Evolutionary conservation across 2,113 vertebrate species (phyloP).

Genomic region (Antigone vipio): DNA sequence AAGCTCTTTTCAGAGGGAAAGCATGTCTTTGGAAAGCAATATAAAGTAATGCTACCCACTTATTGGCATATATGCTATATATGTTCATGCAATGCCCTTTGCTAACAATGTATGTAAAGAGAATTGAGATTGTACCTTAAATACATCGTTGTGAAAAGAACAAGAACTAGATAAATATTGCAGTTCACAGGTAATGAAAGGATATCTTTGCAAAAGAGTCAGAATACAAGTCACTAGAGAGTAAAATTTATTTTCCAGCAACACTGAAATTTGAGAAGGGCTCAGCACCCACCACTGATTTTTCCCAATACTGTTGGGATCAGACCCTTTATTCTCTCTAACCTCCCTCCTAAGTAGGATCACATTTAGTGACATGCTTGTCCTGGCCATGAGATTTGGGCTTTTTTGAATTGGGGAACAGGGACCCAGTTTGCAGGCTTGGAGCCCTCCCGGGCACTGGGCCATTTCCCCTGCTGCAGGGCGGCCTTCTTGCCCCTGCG

Average conservation of each 20-base stretch:
- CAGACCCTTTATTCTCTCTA: neutral
- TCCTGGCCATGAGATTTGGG: neutral
- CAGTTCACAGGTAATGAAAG: neutral
- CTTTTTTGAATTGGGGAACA: neutral
- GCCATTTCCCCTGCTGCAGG: neutral
- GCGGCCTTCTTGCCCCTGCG: neutral
- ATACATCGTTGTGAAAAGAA: neutral
- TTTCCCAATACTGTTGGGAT: neutral
- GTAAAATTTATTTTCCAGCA: neutral
- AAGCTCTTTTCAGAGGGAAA: neutral
- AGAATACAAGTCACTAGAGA: neutral
- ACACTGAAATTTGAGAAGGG: neutral
- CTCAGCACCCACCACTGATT: neutral
- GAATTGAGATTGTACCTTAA: neutral
- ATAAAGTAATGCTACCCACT: neutral
- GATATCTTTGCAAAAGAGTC: neutral
- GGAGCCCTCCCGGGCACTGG: no score
- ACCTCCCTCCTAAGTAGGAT: neutral
- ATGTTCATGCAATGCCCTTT: neutral
- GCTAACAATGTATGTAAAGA: neutral
- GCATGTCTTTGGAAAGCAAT: neutral
- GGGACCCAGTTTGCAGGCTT: neutral
- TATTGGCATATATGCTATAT: neutral
- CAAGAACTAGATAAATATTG: neutral
- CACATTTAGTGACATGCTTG: fast-evolving